Evolutionary conservation across 1,140 invertebrate species (phyloP).

Genomic region (Nixonia krombeini): DNA sequence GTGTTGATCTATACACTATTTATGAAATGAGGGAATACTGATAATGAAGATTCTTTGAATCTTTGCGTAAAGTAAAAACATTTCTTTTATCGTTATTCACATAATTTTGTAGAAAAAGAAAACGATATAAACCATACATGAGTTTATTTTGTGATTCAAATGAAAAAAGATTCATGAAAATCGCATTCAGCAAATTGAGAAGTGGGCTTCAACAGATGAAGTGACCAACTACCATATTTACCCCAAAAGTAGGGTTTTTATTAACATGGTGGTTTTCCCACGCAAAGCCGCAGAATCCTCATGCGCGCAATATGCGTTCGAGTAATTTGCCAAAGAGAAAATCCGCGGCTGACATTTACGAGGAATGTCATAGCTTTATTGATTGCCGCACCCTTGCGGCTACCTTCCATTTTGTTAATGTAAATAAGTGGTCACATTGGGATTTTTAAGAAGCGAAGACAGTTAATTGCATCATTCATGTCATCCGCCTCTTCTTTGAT

Average conservation of each 20-base stretch:
- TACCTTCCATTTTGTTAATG: not conserved
- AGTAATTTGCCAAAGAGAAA: conserved; percentile 47
- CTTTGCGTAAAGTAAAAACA: no score
- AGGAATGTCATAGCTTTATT: conserved; percentile 49
- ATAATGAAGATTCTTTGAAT: no score
- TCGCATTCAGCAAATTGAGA: conserved; percentile 1
- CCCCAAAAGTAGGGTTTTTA: conserved; percentile 10
- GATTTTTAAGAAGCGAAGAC: not conserved
- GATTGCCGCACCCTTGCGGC: conserved; percentile 15
- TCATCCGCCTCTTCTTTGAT: not conserved
- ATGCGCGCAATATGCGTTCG: conserved; percentile 21
- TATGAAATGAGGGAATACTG: no score
- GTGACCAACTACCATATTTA: conserved; percentile 5
- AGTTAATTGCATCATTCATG: not conserved
- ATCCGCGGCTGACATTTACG: conserved; percentile 54
- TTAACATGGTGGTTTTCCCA: conserved; percentile 24
- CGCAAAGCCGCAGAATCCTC: conserved; percentile 14
- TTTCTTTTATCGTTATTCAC: no score
- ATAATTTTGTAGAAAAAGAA: no score
- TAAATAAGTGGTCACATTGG: conserved; percentile 9
- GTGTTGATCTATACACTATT: no score
- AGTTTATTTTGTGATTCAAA: no score
- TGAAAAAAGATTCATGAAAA: not conserved
- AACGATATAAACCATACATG: no score
- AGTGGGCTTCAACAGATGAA: conserved; percentile 1